These are phyloP conservation scores for Paramormyrops kingsleyae DNA, from an alignment of 2,113 vertebrate genomes.

Conservation along the genomic window DNA sequence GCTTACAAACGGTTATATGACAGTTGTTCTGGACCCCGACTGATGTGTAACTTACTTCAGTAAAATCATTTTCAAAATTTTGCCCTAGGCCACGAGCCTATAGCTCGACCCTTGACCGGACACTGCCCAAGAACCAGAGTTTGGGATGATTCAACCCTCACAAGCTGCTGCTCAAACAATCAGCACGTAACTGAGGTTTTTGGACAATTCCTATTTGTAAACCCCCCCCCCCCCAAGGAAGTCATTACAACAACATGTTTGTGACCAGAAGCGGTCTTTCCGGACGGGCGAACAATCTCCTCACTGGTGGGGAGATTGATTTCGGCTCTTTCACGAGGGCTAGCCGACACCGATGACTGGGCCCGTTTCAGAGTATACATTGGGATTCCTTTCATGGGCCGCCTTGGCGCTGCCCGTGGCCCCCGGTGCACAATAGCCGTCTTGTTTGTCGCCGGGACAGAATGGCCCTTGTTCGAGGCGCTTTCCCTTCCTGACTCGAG, in stretches of 20 bases:
- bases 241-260: background rate
- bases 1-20: slow-evolving; percentile 36
- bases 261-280: background rate
- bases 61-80: background rate
- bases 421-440: slow-evolving; percentile 42
- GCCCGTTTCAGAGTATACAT: slow-evolving; percentile 40
- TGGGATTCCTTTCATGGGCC: slow-evolving; percentile 42
- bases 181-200: background rate
- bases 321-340: slow-evolving; percentile 47
- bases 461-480: slow-evolving; percentile 29
- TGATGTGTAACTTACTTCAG: background rate
- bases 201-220: background rate
- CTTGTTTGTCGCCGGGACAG: slow-evolving; percentile 40
- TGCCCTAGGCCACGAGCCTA: slow-evolving; percentile 18
- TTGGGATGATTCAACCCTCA: background rate
- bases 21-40: background rate
- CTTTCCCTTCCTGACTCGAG: slow-evolving; percentile 17
- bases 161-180: background rate
- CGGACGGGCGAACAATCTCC: slow-evolving; percentile 43
- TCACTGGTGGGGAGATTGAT: slow-evolving; percentile 36
- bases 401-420: slow-evolving; percentile 28
- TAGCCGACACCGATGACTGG: slow-evolving; percentile 45
- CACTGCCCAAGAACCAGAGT: background rate
- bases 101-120: slow-evolving; percentile 21
- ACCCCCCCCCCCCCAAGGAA: background rate